Conservation (phyloP, 2,113 vertebrate species). For the Urocitellus parryii region DNA sequence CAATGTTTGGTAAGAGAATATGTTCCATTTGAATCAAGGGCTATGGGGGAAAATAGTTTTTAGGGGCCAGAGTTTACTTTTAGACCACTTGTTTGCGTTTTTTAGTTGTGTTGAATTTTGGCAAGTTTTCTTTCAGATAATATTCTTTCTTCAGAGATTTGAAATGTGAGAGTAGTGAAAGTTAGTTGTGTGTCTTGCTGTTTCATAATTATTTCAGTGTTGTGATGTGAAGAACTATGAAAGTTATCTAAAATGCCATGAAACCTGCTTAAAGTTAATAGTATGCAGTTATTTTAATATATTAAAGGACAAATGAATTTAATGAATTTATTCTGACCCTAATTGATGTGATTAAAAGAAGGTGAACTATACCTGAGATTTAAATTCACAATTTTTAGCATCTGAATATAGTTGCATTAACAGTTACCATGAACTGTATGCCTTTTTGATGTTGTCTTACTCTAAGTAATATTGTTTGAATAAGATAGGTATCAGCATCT, state of each 20-base stretch:
- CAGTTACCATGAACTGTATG: neutral
- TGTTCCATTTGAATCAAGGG: neutral
- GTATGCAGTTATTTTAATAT: neutral
- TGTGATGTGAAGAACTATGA: neutral
- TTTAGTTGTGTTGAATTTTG: constrained; percentile 52
- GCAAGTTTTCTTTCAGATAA: constrained; percentile 28
- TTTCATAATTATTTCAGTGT: neutral
- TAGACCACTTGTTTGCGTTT: constrained; percentile 44
- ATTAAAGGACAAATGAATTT: neutral
- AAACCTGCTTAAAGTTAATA: neutral
- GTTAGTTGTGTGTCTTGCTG: neutral
- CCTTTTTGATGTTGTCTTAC: neutral
- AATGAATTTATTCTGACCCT: constrained; percentile 36
- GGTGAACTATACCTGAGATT: neutral
- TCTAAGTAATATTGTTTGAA: neutral
- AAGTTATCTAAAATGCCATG: neutral
- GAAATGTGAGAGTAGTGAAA: neutral
- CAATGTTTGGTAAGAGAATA: neutral
- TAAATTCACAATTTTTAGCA: neutral
- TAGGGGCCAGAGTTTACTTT: constrained; percentile 53
- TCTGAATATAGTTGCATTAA: neutral
- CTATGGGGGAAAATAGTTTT: neutral
- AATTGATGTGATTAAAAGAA: constrained; percentile 32
- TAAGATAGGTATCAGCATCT: neutral
- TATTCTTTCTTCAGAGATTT: neutral